Evolutionary conservation across 1,140 invertebrate species (phyloP).

Genomic region (Nylanderia fulva): DNA sequence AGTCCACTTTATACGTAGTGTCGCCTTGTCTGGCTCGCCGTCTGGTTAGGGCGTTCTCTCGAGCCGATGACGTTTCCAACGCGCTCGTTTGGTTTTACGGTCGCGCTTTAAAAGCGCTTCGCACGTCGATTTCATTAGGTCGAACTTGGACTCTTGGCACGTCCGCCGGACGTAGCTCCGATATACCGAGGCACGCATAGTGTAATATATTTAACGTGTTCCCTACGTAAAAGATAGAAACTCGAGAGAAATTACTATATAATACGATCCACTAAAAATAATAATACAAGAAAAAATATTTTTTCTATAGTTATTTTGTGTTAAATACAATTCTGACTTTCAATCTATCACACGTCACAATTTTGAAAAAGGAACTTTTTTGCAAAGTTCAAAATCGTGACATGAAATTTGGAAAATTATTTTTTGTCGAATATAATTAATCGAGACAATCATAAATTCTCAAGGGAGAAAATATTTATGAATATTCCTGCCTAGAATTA

Average conservation of each 20-base stretch:
- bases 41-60: neutral
- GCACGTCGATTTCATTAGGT: conserved; percentile 50
- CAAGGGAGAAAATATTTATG: neutral
- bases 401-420: too few relatives aligned
- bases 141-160: conserved; percentile 1
- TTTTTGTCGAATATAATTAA: conserved; percentile 1
- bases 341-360: too few relatives aligned
- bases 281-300: too few relatives aligned
- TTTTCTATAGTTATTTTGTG: too few relatives aligned
- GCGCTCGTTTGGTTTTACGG: conserved; percentile 32
- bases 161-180: conserved; percentile 12
- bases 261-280: too few relatives aligned
- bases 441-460: neutral
- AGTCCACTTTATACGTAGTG: conserved; percentile 29
- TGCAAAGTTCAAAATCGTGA: too few relatives aligned
- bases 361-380: too few relatives aligned
- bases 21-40: conserved; percentile 38
- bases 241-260: too few relatives aligned
- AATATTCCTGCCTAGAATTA: neutral
- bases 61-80: neutral
- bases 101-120: conserved; percentile 6
- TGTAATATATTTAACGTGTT: neutral
- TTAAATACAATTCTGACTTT: too few relatives aligned
- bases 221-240: neutral
- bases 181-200: neutral